Evolutionary conservation across 2,888 invertebrate genomes (phyloP).

Genomic region (Hecatera dysodea): DNA sequence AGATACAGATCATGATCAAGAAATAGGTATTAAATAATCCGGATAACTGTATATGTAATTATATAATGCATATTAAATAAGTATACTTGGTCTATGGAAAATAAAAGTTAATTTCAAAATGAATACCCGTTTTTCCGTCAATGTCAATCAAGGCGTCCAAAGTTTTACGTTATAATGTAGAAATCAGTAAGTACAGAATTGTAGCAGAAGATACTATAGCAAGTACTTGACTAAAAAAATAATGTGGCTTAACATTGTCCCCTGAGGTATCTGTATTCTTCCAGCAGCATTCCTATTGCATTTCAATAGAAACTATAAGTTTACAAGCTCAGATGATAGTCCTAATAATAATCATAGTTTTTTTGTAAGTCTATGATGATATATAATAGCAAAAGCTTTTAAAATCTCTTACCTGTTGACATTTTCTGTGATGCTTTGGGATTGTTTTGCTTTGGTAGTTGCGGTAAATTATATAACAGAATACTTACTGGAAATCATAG

Average conservation of each 20-base stretch:
- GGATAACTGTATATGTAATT: too few species aligned
- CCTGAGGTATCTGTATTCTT: background rate
- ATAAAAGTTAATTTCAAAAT: background rate
- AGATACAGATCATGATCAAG: background rate
- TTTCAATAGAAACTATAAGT: background rate
- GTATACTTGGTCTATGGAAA: background rate
- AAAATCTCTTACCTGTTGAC: background rate
- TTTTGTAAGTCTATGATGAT: background rate
- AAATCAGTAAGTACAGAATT: background rate
- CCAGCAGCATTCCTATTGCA: too few species aligned
- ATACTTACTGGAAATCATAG: conserved; percentile 93
- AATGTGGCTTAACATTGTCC: background rate
- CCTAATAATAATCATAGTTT: background rate
- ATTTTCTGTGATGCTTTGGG: background rate
- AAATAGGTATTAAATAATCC: background rate
- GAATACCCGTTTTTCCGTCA: too few species aligned
- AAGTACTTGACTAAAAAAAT: background rate
- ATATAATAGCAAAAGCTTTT: background rate
- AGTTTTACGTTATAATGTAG: background rate
- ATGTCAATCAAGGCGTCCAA: too few species aligned
- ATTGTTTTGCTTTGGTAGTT: background rate
- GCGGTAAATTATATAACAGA: background rate
- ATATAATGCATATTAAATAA: too few species aligned
- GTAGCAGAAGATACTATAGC: background rate
- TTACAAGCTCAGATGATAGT: background rate